Conservation (phyloP, 2,888 invertebrate genomes). For the Dryococelus australis region DNA sequence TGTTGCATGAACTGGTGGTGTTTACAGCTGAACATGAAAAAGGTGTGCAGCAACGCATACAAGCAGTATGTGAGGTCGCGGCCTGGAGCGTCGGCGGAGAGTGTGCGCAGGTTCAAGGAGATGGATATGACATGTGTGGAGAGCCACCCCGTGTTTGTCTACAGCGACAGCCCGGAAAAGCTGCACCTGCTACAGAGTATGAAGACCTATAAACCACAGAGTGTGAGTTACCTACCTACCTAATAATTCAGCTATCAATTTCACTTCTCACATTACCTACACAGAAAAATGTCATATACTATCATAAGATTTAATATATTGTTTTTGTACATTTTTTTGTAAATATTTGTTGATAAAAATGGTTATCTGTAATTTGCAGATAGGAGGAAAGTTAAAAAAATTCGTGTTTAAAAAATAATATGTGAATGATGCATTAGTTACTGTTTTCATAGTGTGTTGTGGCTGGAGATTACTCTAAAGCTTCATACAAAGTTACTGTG, state of each 20-base stretch:
- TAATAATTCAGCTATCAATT: not conserved
- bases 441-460: too few relatives aligned
- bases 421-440: too few relatives aligned
- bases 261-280: not conserved
- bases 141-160: slow-evolving; percentile 70
- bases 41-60: slow-evolving; percentile 88
- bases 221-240: slow-evolving; percentile 63
- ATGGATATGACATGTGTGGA: slow-evolving; percentile 65
- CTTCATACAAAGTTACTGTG: too few relatives aligned
- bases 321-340: too few relatives aligned
- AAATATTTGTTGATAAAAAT: too few relatives aligned
- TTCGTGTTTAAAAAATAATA: too few relatives aligned
- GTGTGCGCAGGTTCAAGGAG: slow-evolving; percentile 84
- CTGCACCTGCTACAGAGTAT: slow-evolving; percentile 69
- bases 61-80: slow-evolving; percentile 88
- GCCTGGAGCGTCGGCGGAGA: slow-evolving; percentile 88
- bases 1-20: not conserved
- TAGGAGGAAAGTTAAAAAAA: too few relatives aligned
- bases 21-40: slow-evolving; percentile 67
- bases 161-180: slow-evolving; percentile 58
- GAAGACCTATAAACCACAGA: slow-evolving; percentile 78
- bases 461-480: too few relatives aligned
- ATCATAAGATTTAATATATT: too few relatives aligned
- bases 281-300: too few relatives aligned
- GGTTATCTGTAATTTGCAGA: too few relatives aligned